phyloP scores from a whole-genome alignment of 2,797 vertebrate genomes.

The Macropodus opercularis region DNA sequence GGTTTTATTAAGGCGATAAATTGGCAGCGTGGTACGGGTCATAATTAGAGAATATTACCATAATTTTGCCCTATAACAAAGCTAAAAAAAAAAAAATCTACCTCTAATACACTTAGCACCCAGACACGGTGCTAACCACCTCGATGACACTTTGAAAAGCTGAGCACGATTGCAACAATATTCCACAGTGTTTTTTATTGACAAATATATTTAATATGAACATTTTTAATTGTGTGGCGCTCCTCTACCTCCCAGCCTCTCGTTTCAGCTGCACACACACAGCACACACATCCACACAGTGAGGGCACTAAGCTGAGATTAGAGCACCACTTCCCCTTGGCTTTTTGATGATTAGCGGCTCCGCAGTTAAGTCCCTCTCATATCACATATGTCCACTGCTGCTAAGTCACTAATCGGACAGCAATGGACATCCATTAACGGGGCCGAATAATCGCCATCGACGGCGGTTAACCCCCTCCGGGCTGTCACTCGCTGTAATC shows the following conservation, averaged over 20 bases:
- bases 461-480: constrained; percentile 68
- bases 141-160: constrained; percentile 6
- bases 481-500: constrained; percentile 64
- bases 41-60: constrained; percentile 52
- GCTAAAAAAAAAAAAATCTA: constrained; percentile 13
- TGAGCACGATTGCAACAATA: constrained; percentile 19
- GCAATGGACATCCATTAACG: constrained; percentile 74
- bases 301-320: constrained; percentile 80
- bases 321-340: constrained; percentile 78
- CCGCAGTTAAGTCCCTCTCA: constrained; percentile 78
- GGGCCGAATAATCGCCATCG: constrained; percentile 71
- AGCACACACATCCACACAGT: constrained; percentile 40
- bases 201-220: constrained; percentile 20
- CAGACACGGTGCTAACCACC: constrained; percentile 3
- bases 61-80: constrained; percentile 27
- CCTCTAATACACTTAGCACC: constrained; percentile 2
- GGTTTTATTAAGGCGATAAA: constrained; percentile 52
- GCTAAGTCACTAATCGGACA: constrained; percentile 79
- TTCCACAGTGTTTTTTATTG: constrained; percentile 15
- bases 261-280: constrained; percentile 8
- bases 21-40: constrained; percentile 36
- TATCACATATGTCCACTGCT: constrained; percentile 78
- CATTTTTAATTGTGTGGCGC: constrained; percentile 34
- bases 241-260: constrained; percentile 12
- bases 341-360: constrained; percentile 81